Base-by-base conservation (phyloP, 2,113 vertebrate species). In the Melanocharis versteri region DNA sequence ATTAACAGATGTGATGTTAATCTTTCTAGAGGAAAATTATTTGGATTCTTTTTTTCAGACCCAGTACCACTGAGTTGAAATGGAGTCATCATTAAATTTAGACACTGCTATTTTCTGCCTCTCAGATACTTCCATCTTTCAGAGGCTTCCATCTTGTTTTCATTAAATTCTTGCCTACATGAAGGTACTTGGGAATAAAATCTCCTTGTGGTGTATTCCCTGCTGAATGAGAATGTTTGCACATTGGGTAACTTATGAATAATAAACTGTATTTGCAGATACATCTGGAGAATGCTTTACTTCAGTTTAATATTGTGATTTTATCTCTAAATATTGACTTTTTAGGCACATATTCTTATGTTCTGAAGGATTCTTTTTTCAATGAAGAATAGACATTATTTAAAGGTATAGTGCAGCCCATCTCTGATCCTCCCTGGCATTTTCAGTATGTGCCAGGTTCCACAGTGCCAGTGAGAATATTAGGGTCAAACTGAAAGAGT, bases 151-250 rank as follows among this genome's bases (percentile, higher is more conserved):
- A 48, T 70, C 22, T 44, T 60, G 18, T 64, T 95, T 82, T 75
- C 28, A 13, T 48, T 2, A 53, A 90, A 77, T 13, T 7, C 23
- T 77, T 85, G 23, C 30, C 26, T 65, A 22, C 4, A 0, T 37
- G 21, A 57, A 86, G 15, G 6, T 79, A 45, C 3, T 73, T 56
- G n/a, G n/a, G 23, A 79, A 77, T 69, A 86, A 85, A 83, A 65
- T 39, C 13, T 50, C 45, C 2, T 0, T 62, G 16, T 39, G 39
- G 31, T 1, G 0, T 57, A 61, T 61, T 86, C 58, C 15, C n/a
- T 80, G 14, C 13, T 88, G 64, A 89, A 70, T 61, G 30, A 80
- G 22, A 28, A 24, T 65, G 27, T 86, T 83, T 47, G 16, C 8
- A 58, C 15, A 7, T 45, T 54, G 7, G 2, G 22, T 53, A 57